Base-by-base conservation (phyloP, 2,797 vertebrate genomes). In the Cheracebus regulus region DNA sequence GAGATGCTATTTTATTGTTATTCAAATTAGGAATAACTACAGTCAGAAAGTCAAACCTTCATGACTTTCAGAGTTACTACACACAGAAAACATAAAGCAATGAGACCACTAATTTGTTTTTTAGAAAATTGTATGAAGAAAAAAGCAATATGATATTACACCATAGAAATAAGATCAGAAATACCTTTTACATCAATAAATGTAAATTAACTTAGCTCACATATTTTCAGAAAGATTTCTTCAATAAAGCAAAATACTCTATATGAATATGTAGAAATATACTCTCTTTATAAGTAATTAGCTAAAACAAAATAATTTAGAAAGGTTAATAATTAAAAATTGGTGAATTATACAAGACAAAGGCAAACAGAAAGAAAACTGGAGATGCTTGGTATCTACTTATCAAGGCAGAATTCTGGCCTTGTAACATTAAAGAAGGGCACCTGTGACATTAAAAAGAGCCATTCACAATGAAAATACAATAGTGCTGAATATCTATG, bases 401-500 rank as follows among this genome's bases (percentile, higher is more conserved):
- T 64, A n/a, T 84, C 11, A 94, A 95, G n/a, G 20, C 30, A 91
- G 13, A 82, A 78, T 88, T 96, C 57, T 80, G 17, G 48, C 39
- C 79, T 64, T 64, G 61, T n/a, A 79, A 91, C 7, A 64, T 64
- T 33, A 91, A 91, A 78, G 6, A 80, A 92, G 20, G 0, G 83
- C 33, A 70, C 26, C 80, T 73, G 13, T 55, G 80, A 58, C 75
- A 39, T n/a, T 50, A 79, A 52, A 96, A 92, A 36, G 72, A 91
- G 12, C n/a, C 33, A 87, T 70, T 93, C 33, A 41, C n/a, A 93
- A 67, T 67, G 82, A 93, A 91, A 93, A 85, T 36, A 82, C 44
- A 33, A 19, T 52, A 82, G 48, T 61, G 15, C 57, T 93, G 46
- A 90, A 52, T 90, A 39, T 79, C 50, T 61, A 58, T 72, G 39